A percentile compares a stretch with the other conserved stretches of the same genome.
Evolutionary conservation across 2,113 vertebrate genomes (phyloP).

Genomic region (Monopterus albus): DNA sequence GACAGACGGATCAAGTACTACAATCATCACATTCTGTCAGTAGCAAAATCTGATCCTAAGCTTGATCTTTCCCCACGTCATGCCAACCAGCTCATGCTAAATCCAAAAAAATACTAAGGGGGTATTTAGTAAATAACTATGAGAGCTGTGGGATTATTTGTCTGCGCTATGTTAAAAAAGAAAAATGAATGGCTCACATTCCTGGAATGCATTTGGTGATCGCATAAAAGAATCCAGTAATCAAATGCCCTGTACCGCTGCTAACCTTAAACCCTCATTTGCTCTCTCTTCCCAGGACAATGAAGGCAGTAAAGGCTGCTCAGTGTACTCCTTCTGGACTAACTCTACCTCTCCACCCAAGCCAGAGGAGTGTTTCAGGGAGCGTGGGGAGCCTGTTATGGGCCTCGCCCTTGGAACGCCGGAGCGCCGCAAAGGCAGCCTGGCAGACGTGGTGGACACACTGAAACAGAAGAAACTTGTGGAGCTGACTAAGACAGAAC

Average conservation of each 20-base stretch:
- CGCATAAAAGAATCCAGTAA: background rate
- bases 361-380: constrained; percentile 90
- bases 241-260: background rate
- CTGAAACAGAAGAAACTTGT: constrained; percentile 98
- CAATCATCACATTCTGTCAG: background rate
- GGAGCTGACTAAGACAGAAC: constrained; percentile 95
- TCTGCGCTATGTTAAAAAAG: background rate
- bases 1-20: constrained; percentile 17
- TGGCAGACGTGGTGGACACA: constrained; percentile 97
- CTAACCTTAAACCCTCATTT: background rate
- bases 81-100: background rate
- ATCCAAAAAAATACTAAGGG: background rate
- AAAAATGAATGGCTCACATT: too few relatives aligned
- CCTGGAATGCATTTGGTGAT: background rate
- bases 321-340: constrained; percentile 92
- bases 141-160: background rate
- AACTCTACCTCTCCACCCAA: constrained; percentile 97
- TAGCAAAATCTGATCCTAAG: constrained; percentile 13
- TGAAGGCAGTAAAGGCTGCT: constrained; percentile 92
- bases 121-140: background rate
- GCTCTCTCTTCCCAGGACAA: constrained; percentile 84
- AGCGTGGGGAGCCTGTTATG: constrained; percentile 87
- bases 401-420: constrained; percentile 92
- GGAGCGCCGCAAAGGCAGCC: constrained; percentile 95
- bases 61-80: constrained; percentile 22